phyloP scores from a whole-genome alignment of 1,140 invertebrate species.

The Argopecten irradians region DNA sequence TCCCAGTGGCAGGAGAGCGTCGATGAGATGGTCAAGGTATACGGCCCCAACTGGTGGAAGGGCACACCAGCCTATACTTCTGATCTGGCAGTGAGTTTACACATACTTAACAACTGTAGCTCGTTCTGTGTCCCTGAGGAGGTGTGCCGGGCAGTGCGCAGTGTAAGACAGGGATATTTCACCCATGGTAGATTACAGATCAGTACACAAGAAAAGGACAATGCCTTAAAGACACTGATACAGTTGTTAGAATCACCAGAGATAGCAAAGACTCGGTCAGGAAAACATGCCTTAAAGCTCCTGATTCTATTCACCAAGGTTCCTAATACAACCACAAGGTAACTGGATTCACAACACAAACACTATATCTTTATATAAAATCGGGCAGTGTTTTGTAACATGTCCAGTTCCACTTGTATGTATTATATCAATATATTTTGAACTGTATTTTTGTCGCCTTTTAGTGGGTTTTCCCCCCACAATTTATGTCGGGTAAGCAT shows the following conservation, averaged over 20 bases:
- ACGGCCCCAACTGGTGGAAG: neutral
- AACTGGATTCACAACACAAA: neutral
- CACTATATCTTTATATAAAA: neutral
- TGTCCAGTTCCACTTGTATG: too few relatives aligned
- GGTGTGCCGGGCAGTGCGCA: neutral
- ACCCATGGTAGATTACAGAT: neutral
- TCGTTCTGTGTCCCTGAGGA: neutral
- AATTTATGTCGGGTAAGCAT: too few relatives aligned
- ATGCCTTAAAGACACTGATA: neutral
- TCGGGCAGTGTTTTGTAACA: too few relatives aligned
- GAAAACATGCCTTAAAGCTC: neutral
- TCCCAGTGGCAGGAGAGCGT: neutral
- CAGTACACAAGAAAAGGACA: neutral
- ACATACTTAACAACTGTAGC: neutral
- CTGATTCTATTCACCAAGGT: neutral
- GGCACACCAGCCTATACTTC: neutral
- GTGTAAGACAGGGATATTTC: neutral
- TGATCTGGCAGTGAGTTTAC: neutral
- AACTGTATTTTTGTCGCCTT: too few relatives aligned
- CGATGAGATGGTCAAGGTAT: neutral
- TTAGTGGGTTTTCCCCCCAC: too few relatives aligned
- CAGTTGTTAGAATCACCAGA: neutral
- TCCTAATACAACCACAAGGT: neutral
- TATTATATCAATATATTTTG: too few relatives aligned
- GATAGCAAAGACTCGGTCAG: neutral